Conservation (phyloP, 2,797 vertebrate species). For the Cirrhinus molitorella region DNA sequence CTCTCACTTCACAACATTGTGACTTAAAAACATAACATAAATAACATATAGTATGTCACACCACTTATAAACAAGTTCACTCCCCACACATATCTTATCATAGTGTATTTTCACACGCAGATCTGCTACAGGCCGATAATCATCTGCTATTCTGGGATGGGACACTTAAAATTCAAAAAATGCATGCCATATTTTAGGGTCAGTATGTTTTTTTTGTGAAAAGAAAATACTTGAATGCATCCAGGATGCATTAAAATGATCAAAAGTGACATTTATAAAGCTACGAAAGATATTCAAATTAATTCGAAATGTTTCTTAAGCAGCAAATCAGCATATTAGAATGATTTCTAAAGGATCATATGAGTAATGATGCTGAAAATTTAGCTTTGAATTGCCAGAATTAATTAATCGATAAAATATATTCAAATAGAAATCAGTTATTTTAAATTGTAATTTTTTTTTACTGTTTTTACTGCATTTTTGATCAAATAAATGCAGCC, state of each 20-base stretch:
- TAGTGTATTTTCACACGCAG: not conserved
- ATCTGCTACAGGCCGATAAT: not conserved
- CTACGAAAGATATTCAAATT: not conserved
- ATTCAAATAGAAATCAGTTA: not conserved
- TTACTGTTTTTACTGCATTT: not conserved
- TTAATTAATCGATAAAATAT: not conserved
- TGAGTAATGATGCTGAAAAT: not conserved
- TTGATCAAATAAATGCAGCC: not conserved
- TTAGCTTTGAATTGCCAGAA: not conserved
- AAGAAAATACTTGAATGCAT: not conserved
- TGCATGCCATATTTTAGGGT: not conserved
- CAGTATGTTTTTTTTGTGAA: not conserved
- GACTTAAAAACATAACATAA: conserved; percentile 6
- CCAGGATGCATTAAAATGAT: not conserved
- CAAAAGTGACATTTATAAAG: not conserved
- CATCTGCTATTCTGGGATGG: not conserved
- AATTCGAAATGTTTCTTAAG: not conserved
- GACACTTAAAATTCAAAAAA: not conserved
- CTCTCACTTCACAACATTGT: not conserved
- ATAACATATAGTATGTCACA: not conserved
- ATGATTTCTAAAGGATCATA: not conserved
- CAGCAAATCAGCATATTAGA: not conserved
- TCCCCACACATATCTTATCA: not conserved
- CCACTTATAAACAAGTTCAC: not conserved
- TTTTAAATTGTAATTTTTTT: not conserved